phyloP scores from a whole-genome alignment of 2,797 vertebrate species.

The Esox lucius region DNA sequence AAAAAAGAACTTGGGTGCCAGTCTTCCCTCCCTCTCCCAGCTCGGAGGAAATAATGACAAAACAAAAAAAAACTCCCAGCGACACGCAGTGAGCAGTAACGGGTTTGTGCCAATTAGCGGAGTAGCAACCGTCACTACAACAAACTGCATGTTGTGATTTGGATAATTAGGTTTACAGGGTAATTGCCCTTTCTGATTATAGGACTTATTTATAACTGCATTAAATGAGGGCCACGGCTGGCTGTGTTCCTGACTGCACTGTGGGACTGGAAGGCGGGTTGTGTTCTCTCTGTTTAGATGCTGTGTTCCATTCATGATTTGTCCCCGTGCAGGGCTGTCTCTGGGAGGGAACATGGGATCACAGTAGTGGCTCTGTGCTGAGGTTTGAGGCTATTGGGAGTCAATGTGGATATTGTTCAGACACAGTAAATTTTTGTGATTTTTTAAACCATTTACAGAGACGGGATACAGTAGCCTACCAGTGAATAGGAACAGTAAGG shows the following conservation, averaged over 20 bases:
- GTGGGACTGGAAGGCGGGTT: conserved; percentile 13
- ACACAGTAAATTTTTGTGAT: neutral
- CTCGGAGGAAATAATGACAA: conserved; percentile 31
- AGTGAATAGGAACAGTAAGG: neutral
- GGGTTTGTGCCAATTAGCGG: conserved; percentile 7
- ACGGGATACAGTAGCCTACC: neutral
- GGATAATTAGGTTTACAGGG: conserved; percentile 61
- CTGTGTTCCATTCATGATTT: neutral
- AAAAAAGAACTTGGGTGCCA: neutral
- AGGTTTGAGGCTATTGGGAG: neutral
- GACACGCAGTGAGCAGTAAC: conserved; percentile 3
- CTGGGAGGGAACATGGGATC: neutral
- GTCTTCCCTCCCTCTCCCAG: neutral
- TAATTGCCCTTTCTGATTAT: conserved; percentile 60
- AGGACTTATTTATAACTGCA: conserved; percentile 71
- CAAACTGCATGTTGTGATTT: conserved; percentile 65
- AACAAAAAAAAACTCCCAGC: conserved; percentile 32
- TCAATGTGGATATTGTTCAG: neutral
- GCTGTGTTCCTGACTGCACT: conserved; percentile 12
- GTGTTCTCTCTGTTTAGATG: neutral
- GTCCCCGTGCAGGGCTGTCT: neutral
- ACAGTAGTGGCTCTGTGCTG: neutral
- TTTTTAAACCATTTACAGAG: neutral
- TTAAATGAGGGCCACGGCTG: conserved; percentile 60
- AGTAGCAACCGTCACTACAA: conserved; percentile 63